These are phyloP conservation scores for Pelobates cultripes DNA, from an alignment of 2,797 vertebrate species.

Conservation along the genomic window DNA sequence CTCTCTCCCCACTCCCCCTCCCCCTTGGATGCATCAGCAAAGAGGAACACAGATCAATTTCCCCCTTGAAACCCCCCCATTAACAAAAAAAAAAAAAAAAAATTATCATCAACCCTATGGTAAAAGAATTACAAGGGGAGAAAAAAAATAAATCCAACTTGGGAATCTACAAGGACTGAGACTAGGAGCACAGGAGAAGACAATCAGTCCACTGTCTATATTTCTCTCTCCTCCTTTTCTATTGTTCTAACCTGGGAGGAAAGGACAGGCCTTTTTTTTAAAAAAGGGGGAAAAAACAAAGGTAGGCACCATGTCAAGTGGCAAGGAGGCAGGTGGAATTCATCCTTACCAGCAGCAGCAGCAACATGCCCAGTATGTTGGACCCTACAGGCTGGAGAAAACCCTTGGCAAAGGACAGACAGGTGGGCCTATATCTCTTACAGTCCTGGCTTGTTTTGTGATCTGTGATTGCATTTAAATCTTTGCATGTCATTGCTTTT, in stretches of 20 bases:
- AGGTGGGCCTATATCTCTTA: conserved; percentile 72
- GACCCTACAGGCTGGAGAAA: conserved; percentile 92
- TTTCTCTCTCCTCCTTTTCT: conserved; percentile 43
- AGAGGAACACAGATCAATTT: conserved; percentile 58
- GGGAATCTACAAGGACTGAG: conserved; percentile 38
- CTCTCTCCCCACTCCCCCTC: conserved; percentile 37
- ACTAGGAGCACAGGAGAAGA: conserved; percentile 40
- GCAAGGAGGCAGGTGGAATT: conserved; percentile 73
- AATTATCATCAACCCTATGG: conserved; percentile 51
- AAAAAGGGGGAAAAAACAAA: conserved; percentile 61
- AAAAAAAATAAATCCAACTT: conserved; percentile 50
- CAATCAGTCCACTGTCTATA: conserved; percentile 45
- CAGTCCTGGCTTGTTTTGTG: conserved; percentile 28
- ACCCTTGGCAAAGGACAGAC: conserved; percentile 93
- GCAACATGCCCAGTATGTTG: conserved; percentile 91
- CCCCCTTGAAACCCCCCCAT: conserved; percentile 62
- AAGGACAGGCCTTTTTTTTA: conserved; percentile 59
- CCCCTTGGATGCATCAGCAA: conserved; percentile 57
- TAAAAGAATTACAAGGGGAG: conserved; percentile 46
- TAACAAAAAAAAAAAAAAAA: conserved; percentile 66
- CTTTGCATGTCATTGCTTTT: conserved; percentile 20
- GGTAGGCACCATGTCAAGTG: conserved; percentile 77
- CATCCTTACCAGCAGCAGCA: conserved; percentile 66
- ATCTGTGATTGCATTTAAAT: conserved; percentile 14
- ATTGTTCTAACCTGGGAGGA: conserved; percentile 49